phyloP scores from a whole-genome alignment of 2,797 vertebrate genomes.

The Spondyliosoma cantharus region DNA sequence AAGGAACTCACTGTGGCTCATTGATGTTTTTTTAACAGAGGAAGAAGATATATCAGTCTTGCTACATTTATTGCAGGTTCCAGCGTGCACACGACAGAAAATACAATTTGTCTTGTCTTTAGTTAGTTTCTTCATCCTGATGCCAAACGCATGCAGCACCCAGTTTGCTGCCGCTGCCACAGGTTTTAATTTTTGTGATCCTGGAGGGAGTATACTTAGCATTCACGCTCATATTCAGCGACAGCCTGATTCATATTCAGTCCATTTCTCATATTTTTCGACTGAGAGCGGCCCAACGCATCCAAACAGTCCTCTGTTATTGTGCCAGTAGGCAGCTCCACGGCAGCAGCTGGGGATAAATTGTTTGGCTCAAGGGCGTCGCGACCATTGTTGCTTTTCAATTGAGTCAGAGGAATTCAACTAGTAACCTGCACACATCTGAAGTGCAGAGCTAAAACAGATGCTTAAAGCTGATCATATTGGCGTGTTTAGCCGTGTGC shows the following conservation, averaged over 20 bases:
- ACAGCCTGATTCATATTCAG: conserved; percentile 30
- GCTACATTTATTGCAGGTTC: too few species aligned
- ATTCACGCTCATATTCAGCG: conserved; percentile 29
- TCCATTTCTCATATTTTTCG: conserved; percentile 5
- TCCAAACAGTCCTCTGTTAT: conserved; percentile 5
- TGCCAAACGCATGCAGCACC: background rate
- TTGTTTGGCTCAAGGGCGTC: conserved; percentile 32
- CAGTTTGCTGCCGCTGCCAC: background rate
- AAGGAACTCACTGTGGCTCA: too few species aligned
- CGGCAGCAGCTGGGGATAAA: conserved; percentile 22
- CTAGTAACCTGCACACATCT: background rate
- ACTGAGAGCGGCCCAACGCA: conserved; percentile 2
- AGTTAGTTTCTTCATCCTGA: background rate
- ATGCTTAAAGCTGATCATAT: background rate
- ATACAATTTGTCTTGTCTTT: background rate
- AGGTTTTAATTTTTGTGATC: background rate
- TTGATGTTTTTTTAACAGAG: too few species aligned
- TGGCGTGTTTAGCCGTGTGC: background rate
- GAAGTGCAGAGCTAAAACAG: background rate
- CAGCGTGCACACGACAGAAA: too few species aligned
- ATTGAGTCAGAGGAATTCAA: background rate
- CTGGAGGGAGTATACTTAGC: background rate
- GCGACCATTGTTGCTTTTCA: conserved; percentile 17
- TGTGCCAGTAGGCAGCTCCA: conserved; percentile 14
- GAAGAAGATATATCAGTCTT: too few species aligned